phyloP scores from a whole-genome alignment of 2,113 vertebrate species.

The Rattus rattus region DNA sequence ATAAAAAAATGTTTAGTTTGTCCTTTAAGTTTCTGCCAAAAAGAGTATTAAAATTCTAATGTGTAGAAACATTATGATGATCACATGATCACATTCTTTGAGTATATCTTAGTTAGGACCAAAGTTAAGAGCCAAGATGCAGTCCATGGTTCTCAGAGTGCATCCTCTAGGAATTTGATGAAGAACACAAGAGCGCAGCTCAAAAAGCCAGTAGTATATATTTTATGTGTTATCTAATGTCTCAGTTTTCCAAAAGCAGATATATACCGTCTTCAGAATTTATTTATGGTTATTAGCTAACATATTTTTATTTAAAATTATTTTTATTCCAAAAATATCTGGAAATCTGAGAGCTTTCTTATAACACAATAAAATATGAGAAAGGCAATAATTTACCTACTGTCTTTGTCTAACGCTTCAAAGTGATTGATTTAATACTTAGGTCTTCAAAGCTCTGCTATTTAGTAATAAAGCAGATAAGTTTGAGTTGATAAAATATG shows the following conservation, averaged over 20 bases:
- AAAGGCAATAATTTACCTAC: background rate
- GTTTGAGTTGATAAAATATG: constrained; percentile 27
- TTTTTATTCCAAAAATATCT: constrained; percentile 28
- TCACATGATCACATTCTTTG: background rate
- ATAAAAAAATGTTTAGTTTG: no score
- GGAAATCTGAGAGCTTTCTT: background rate
- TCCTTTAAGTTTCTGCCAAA: constrained; percentile 25
- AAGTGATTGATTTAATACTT: constrained; percentile 23
- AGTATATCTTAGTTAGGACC: background rate
- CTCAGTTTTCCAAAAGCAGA: background rate
- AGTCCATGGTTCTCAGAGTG: background rate
- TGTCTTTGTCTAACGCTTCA: constrained; percentile 18
- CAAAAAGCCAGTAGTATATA: background rate
- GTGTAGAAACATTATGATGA: background rate
- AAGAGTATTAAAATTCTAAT: background rate
- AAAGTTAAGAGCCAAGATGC: background rate
- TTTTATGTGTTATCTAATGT: background rate
- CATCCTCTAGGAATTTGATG: background rate
- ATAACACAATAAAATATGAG: background rate
- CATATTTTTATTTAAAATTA: constrained; percentile 41
- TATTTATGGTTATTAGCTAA: background rate
- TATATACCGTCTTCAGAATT: background rate
- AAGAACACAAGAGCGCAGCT: background rate
- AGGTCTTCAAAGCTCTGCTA: background rate
- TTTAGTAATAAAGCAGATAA: background rate